Percentiles rank a stretch among this genome's conserved stretches.
These are phyloP conservation scores for Diceros bicornis DNA, from an alignment of 2,797 vertebrate species.

Conservation along the genomic window DNA sequence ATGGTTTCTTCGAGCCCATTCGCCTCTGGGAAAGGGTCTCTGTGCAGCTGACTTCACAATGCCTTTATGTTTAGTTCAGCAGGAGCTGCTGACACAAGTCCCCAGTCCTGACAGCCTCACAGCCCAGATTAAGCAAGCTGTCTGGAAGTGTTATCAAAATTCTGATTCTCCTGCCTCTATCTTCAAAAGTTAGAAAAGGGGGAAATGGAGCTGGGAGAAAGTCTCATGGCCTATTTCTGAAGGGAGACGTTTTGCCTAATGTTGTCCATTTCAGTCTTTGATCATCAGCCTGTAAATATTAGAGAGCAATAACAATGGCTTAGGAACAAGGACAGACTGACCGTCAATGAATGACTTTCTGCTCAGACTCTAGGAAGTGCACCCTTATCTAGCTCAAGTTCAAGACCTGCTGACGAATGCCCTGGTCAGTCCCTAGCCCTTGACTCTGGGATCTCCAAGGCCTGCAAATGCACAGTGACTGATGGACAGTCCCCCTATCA, in stretches of 20 bases:
- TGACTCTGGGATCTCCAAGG: conserved; percentile 80
- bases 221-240: not conserved
- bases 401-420: conserved; percentile 85
- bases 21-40: conserved; percentile 27
- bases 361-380: conserved; percentile 84
- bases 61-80: conserved; percentile 22
- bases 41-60: not conserved
- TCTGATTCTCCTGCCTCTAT: conserved; percentile 62
- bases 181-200: not conserved
- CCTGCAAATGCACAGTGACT: conserved; percentile 68
- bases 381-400: conserved; percentile 84
- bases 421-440: conserved; percentile 79
- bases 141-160: conserved; percentile 14
- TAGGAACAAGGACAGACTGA: conserved; percentile 86
- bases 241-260: conserved; percentile 81
- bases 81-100: not conserved
- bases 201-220: not conserved
- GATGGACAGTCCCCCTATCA: conserved; percentile 43
- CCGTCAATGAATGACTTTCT: conserved; percentile 84
- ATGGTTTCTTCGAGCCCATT: not conserved
- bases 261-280: conserved; percentile 80
- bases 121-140: not conserved
- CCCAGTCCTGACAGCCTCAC: not conserved
- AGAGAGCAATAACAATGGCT: conserved; percentile 83
- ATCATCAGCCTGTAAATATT: conserved; percentile 84